Conservation (phyloP, 2,797 vertebrate species). For the Mycteria americana region DNA sequence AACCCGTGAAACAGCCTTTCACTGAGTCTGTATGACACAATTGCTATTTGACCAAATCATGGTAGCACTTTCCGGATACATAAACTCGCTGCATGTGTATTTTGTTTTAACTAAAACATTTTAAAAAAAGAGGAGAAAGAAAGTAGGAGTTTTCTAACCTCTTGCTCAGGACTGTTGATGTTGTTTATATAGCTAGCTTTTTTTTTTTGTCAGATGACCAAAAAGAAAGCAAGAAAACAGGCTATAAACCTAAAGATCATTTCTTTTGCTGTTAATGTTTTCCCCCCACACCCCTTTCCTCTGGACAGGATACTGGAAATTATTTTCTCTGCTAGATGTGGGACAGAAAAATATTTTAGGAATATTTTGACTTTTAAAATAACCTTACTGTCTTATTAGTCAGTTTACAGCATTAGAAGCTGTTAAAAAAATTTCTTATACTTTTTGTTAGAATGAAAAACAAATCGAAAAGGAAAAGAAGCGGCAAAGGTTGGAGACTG, state of each 20-base stretch:
- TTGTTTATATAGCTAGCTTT: neutral
- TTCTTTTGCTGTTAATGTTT: neutral
- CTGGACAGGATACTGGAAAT: neutral
- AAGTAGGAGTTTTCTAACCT: neutral
- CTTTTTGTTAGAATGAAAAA: conserved; percentile 82
- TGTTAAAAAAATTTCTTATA: neutral
- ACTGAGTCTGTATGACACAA: neutral
- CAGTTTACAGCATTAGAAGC: neutral
- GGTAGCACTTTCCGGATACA: neutral
- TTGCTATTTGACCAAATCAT: neutral
- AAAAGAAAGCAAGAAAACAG: neutral
- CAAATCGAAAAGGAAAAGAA: conserved; percentile 81
- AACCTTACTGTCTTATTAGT: neutral
- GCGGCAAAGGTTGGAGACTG: conserved; percentile 57
- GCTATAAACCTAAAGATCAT: neutral
- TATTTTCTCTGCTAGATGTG: neutral
- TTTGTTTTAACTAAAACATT: neutral
- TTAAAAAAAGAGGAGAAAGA: neutral
- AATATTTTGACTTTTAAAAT: neutral
- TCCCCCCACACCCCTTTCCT: neutral
- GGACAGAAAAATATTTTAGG: neutral
- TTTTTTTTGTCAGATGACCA: neutral
- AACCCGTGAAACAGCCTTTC: neutral
- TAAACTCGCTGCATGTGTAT: neutral
- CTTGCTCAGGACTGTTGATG: neutral